Evolutionary conservation across 2,888 invertebrate species (phyloP).

Genomic region (Carterocephalus palaemon): DNA sequence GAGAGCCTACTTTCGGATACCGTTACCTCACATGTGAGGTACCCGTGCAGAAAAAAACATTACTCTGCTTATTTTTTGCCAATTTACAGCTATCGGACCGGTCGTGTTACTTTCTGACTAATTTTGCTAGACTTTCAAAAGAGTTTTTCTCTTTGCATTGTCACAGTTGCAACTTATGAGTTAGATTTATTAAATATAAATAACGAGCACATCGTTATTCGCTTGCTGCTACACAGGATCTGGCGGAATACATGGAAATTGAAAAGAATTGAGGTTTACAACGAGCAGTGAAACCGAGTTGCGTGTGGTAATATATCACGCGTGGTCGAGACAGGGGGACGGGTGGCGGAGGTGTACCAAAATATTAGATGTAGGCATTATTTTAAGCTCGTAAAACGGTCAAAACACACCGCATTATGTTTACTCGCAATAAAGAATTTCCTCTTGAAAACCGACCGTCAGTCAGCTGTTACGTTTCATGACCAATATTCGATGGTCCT

Average conservation of each 20-base stretch:
- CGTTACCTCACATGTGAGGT: constrained; percentile 53
- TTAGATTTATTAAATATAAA: constrained; percentile 10
- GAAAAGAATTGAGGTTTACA: constrained; percentile 15
- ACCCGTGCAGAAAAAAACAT: constrained; percentile 46
- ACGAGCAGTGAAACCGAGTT: constrained; percentile 6
- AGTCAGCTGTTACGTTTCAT: too few relatives aligned
- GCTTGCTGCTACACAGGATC: constrained; percentile 4
- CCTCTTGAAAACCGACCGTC: too few relatives aligned
- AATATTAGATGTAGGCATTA: constrained; percentile 31
- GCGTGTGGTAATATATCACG: constrained; percentile 10
- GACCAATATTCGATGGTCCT: background rate
- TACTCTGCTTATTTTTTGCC: constrained; percentile 40
- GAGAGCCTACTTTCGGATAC: constrained; percentile 40
- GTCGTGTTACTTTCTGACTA: constrained; percentile 1
- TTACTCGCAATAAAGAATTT: too few relatives aligned
- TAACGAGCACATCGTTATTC: constrained; percentile 1
- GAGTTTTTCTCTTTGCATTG: too few relatives aligned
- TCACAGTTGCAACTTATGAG: too few relatives aligned
- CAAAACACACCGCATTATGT: constrained; percentile 6
- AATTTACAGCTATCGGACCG: constrained; percentile 51
- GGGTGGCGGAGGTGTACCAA: constrained; percentile 1
- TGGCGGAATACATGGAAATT: constrained; percentile 2
- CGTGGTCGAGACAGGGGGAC: too few relatives aligned
- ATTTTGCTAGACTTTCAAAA: constrained; percentile 23
- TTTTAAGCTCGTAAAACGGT: constrained; percentile 12